A percentile compares a stretch with the other conserved stretches of the same genome.
Evolutionary conservation across 1,140 invertebrate species (phyloP).

Genomic region (Pogonomyrmex barbatus): DNA sequence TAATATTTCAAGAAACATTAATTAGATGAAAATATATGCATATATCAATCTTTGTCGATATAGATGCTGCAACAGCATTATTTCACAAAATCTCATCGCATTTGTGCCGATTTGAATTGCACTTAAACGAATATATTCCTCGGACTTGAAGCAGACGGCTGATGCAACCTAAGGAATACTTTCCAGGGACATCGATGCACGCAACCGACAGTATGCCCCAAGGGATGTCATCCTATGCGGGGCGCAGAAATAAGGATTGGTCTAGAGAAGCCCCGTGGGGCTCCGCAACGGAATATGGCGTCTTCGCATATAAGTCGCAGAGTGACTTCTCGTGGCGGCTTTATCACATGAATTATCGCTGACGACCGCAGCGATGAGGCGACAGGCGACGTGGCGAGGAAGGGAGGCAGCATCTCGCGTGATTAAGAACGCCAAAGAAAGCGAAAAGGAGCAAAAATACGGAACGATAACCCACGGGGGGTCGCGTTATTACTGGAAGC

Average conservation of each 20-base stretch:
- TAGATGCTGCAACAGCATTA: background rate
- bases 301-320: background rate
- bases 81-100: conserved; percentile 5
- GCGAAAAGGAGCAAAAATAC: conserved; percentile 58
- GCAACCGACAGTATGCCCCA: conserved; percentile 22
- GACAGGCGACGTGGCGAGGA: conserved; percentile 1
- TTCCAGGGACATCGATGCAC: conserved; percentile 53
- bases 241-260: conserved; percentile 30
- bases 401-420: conserved; percentile 9
- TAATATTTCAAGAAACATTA: background rate
- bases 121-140: background rate
- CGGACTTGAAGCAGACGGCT: background rate
- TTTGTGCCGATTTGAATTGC: background rate
- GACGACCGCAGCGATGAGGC: conserved; percentile 17
- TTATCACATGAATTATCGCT: conserved; percentile 64
- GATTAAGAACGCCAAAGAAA: conserved; percentile 41
- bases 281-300: background rate
- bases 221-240: conserved; percentile 27
- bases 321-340: conserved; percentile 5
- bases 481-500: conserved; percentile 61
- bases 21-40: background rate
- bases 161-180: conserved; percentile 37
- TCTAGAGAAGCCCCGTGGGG: background rate
- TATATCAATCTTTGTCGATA: background rate
- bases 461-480: conserved; percentile 64